Evolutionary conservation across 1,140 invertebrate species (phyloP), one percentile per base, ranked within the genome.

Genomic region (Neodiprion lecontei): DNA sequence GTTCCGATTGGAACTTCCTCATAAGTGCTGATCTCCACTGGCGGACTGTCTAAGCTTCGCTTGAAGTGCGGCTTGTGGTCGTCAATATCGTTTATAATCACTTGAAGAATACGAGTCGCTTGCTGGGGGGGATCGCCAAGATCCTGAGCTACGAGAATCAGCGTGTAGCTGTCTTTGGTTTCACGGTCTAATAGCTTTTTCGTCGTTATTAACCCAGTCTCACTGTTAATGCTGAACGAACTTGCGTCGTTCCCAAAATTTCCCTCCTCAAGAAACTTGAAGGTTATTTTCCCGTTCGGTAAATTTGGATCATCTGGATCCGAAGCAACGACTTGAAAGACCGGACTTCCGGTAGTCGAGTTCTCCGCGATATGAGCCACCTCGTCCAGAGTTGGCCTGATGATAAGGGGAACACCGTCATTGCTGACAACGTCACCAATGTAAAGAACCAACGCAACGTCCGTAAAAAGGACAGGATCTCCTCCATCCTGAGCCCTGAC

Each of bases 391-490:
- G 91, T 91, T 0, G 95, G 94, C 67, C 91, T 88, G 9, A 95
- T 91, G 77, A 96, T 95, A 9, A 91, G 88, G 0, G 95, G 95
- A 9, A 96, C 92, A 0, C 95, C 95, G 83, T 96, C 95, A 81
- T 96, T 96, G 73, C 92, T 92, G 65, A 94, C 94, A 0, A 96
- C 93, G 81, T 96, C 95, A 0, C 95, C 94, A 40, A 96, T 93
- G 76, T 93, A 94, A 1, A 96, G 81, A 1, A 90, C 88, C 0
- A 96, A 81, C 23, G 90, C 89, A 0, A 92, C 90, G 68, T 95
- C 93, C 0, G 91, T 89, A 70, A 88, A 91, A 1, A 95, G 86
- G 47, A 90, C 81, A 40, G 91, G 91, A 14, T 90, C 90, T 0
- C 94, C 95, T 71, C 91, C 90, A 85, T 96, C 95, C 75, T 92